Conservation (phyloP, 2,888 invertebrate species). For the Diloba caeruleocephala region DNA sequence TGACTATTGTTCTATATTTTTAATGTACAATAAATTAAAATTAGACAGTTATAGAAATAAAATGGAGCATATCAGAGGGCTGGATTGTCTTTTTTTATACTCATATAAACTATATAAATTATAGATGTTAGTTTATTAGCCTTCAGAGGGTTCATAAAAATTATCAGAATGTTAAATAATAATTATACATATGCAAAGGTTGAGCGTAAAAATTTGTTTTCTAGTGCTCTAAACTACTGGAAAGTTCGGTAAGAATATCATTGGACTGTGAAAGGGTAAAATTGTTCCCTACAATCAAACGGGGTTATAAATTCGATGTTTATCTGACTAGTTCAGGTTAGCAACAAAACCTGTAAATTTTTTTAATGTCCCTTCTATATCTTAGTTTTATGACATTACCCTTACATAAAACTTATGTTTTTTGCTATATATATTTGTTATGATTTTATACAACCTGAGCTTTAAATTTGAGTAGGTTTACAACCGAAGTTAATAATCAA, state of each 20-base stretch:
- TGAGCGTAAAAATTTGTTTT: slow-evolving; percentile 82
- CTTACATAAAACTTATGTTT: slow-evolving; percentile 29
- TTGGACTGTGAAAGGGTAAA: slow-evolving; percentile 93
- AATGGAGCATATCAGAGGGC: no score
- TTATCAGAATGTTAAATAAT: slow-evolving; percentile 1
- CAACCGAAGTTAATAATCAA: no score
- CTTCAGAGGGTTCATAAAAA: slow-evolving; percentile 13
- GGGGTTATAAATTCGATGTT: slow-evolving; percentile 94
- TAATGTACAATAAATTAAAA: no score
- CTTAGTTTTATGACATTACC: slow-evolving; percentile 48
- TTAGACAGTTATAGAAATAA: no score
- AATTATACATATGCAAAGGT: slow-evolving; percentile 59
- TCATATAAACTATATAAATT: no score
- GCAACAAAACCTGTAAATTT: slow-evolving; percentile 58
- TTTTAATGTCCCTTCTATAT: slow-evolving; percentile 38
- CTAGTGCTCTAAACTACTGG: slow-evolving; percentile 93
- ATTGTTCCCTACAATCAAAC: slow-evolving; percentile 94
- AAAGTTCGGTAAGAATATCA: slow-evolving; percentile 92
- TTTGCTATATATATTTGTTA: slow-evolving; percentile 27
- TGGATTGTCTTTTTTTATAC: no score
- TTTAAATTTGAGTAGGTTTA: slow-evolving; percentile 1
- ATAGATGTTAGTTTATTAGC: slow-evolving; percentile 9
- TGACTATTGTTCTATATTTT: no score
- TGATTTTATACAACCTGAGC: slow-evolving; percentile 6
- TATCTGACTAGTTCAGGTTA: slow-evolving; percentile 97